A percentile compares a stretch with the other conserved stretches of the same genome.
phyloP scores from a whole-genome alignment of 2,888 invertebrate genomes.

The Lasioglossum leucozonium region DNA sequence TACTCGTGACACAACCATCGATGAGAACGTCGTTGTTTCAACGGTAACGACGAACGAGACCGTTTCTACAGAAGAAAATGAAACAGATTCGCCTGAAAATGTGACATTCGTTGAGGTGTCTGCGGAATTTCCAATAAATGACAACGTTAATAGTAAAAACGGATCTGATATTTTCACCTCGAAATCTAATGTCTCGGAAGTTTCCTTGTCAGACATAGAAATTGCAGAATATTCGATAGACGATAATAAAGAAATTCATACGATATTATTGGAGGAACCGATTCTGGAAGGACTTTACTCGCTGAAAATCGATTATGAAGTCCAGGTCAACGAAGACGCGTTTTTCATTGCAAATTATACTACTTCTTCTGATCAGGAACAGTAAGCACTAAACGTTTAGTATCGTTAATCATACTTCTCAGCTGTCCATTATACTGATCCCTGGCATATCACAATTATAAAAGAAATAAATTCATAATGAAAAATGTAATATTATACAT shows the following conservation, averaged over 20 bases:
- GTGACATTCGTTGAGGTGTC: background rate
- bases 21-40: background rate
- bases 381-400: conserved; percentile 33
- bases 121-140: background rate
- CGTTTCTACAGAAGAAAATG: background rate
- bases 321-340: conserved; percentile 42
- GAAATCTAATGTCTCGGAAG: background rate
- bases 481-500: too few species aligned
- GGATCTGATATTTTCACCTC: background rate
- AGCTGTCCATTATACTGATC: too few species aligned
- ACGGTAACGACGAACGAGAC: conserved; percentile 27
- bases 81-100: background rate
- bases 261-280: conserved; percentile 64
- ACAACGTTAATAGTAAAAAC: background rate
- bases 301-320: conserved; percentile 77
- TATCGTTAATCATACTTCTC: background rate
- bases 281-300: conserved; percentile 73
- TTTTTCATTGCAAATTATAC: conserved; percentile 50
- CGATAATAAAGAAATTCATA: conserved; percentile 69
- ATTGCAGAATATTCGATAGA: conserved; percentile 71
- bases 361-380: conserved; percentile 18
- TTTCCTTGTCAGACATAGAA: conserved; percentile 56
- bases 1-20: background rate
- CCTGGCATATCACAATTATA: too few species aligned
- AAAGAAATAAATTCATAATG: too few species aligned